Percentiles rank a stretch among this genome's conserved stretches.
Evolutionary conservation across 2,113 vertebrate genomes (phyloP).

Genomic region (Syrmaticus mikado): DNA sequence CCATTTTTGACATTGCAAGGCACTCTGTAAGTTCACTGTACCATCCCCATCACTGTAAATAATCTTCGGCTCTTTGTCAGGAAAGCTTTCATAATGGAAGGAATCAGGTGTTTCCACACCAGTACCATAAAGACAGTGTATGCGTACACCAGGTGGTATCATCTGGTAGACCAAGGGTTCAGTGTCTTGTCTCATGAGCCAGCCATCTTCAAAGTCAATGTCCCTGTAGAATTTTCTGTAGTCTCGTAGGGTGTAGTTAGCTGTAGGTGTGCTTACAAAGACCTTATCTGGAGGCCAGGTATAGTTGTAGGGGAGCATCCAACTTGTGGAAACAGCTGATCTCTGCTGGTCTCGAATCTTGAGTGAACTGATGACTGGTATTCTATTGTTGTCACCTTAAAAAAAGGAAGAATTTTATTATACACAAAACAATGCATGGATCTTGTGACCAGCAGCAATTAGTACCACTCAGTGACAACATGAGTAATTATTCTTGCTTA

Average conservation of each 20-base stretch:
- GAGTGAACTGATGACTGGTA: slow-evolving; percentile 90
- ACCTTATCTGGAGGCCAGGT: slow-evolving; percentile 88
- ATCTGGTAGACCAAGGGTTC: slow-evolving; percentile 82
- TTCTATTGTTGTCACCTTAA: slow-evolving; percentile 94
- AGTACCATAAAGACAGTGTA: slow-evolving; percentile 92
- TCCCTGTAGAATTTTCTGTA: slow-evolving; percentile 88
- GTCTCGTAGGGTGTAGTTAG: slow-evolving; percentile 92
- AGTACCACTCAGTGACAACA: background rate
- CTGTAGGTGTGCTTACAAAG: slow-evolving; percentile 84
- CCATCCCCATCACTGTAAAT: slow-evolving; percentile 87
- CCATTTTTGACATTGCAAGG: slow-evolving; percentile 88
- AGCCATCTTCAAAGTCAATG: slow-evolving; percentile 89
- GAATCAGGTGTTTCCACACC: slow-evolving; percentile 84
- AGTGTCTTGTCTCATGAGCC: slow-evolving; percentile 91
- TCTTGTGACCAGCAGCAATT: background rate
- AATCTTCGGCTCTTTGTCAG: slow-evolving; percentile 89
- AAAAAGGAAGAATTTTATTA: background rate
- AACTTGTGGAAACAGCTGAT: slow-evolving; percentile 90
- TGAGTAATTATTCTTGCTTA: background rate
- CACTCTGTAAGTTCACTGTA: slow-evolving; percentile 92
- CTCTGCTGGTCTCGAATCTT: slow-evolving; percentile 95
- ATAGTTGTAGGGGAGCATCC: slow-evolving; percentile 92
- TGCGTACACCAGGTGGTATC: slow-evolving; percentile 83
- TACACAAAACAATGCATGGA: background rate
- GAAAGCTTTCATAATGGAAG: slow-evolving; percentile 88